Percentiles rank a stretch among this genome's conserved stretches.
These are phyloP conservation scores for Pangasius macronema DNA, from an alignment of 2,797 vertebrate species.

Conservation along the genomic window DNA sequence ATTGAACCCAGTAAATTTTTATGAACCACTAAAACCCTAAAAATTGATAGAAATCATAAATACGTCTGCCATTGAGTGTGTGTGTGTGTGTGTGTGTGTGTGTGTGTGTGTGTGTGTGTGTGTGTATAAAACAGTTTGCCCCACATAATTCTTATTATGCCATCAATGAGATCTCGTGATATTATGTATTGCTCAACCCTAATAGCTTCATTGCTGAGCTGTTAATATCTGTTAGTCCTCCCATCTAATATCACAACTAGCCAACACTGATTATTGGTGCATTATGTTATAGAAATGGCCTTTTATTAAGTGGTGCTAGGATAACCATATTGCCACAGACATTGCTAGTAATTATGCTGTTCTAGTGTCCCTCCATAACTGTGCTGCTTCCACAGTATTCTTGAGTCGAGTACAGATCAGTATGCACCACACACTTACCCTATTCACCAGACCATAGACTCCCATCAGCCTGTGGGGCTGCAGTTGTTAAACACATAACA, in stretches of 20 bases:
- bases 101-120: too few species aligned
- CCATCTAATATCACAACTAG: background rate
- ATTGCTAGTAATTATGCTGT: background rate
- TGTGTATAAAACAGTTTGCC: background rate
- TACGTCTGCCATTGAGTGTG: background rate
- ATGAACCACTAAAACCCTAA: background rate
- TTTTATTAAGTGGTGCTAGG: background rate
- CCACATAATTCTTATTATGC: background rate
- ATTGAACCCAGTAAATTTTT: background rate
- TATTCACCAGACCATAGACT: conserved; percentile 34
- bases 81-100: too few species aligned
- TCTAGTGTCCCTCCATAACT: background rate
- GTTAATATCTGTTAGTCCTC: background rate
- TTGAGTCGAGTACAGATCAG: conserved; percentile 13
- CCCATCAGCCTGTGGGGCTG: conserved; percentile 4
- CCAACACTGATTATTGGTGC: background rate
- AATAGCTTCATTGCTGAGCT: background rate
- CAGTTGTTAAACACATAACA: conserved; percentile 18
- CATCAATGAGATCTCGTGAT: background rate
- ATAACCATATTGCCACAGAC: background rate
- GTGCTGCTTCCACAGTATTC: conserved; percentile 17
- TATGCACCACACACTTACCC: conserved; percentile 14
- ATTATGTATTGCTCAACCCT: background rate
- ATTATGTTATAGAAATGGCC: background rate
- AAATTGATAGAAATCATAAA: background rate